Evolutionary conservation across 2,888 invertebrate genomes (phyloP).

Genomic region (Agonopterix arenella): DNA sequence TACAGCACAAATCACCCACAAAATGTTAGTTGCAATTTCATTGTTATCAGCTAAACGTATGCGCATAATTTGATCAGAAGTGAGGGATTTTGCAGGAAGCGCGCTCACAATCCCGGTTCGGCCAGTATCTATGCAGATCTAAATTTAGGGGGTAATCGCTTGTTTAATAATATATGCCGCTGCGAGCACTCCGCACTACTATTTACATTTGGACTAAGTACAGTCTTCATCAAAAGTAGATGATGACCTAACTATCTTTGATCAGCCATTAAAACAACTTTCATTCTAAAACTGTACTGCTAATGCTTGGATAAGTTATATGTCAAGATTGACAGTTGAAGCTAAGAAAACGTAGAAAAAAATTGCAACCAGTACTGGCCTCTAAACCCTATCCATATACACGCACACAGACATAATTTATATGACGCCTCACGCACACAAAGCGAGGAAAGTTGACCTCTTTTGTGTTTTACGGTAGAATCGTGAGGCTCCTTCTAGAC

Average conservation of each 20-base stretch:
- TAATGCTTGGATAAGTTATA: too few species aligned
- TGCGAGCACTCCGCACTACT: constrained; percentile 25
- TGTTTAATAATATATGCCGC: constrained; percentile 52
- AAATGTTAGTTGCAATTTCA: constrained; percentile 1
- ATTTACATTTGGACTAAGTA: constrained; percentile 26
- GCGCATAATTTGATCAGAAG: constrained; percentile 56
- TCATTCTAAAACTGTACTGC: too few species aligned
- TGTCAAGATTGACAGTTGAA: too few species aligned
- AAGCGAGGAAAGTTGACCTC: too few species aligned
- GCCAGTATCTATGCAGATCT: constrained; percentile 48
- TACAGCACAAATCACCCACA: background rate
- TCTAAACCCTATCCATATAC: too few species aligned
- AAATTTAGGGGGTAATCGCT: constrained; percentile 55
- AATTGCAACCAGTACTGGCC: too few species aligned
- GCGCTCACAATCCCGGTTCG: constrained; percentile 35
- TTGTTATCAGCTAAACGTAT: constrained; percentile 34
- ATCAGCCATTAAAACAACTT: background rate
- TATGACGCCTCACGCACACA: too few species aligned
- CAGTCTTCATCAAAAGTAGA: too few species aligned
- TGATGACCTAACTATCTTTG: constrained; percentile 9
- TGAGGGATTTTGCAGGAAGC: constrained; percentile 46
- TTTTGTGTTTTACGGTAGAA: too few species aligned
- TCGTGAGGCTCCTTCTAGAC: too few species aligned
- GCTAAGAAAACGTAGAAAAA: too few species aligned
- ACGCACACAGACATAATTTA: too few species aligned